Base-by-base conservation (phyloP, 1,140 invertebrate species). In the Camponotus floridanus region DNA sequence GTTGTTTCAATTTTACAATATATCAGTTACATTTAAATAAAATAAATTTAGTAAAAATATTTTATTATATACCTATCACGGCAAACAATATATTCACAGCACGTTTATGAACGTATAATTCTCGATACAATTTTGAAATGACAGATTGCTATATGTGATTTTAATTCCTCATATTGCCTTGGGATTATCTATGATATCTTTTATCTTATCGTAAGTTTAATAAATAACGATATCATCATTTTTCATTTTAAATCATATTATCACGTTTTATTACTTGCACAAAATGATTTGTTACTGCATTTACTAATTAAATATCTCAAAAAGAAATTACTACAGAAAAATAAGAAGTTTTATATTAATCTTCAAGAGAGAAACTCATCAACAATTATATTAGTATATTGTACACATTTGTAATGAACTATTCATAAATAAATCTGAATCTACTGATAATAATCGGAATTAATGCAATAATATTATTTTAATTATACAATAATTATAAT, bases 201-300 rank as follows among this genome's bases (percentile, higher is more conserved):
- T 21, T 76, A 84, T 84, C 70, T 84, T 84, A 51, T 85, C 48
- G 26, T 9, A n/a, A 36, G 7, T 42, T 42, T 26, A 4, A 15
- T 31, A 9, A n/a, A 80, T 55, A n/a, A 55, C 15, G 64, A 68
- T 42, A 11, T 11, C 6, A 42, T 70, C 26, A 70, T 57, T 80
- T 80, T 70, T 70, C 2, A 15, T 59, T 70, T 70, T 33, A 70
- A 80, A 57, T 9, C 6, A 39, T 48, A 21, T 70, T 67, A 80
- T 70, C 76, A 18, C 7, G 7, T 62, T 15, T 51, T 26, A 26
- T 51, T 57, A 33, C 76, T 80, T n/a, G 18, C 3, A 42, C 15
- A 57, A 65, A 55, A 80, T 15, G n/a, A 68, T 36, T 5, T 13
- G 26, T 6, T 68, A 67, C 6, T 36, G 18, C 11, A 33, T n/a